Evolutionary conservation across 2,113 vertebrate species (phyloP).

Genomic region (Phalacrocorax brasilianus): DNA sequence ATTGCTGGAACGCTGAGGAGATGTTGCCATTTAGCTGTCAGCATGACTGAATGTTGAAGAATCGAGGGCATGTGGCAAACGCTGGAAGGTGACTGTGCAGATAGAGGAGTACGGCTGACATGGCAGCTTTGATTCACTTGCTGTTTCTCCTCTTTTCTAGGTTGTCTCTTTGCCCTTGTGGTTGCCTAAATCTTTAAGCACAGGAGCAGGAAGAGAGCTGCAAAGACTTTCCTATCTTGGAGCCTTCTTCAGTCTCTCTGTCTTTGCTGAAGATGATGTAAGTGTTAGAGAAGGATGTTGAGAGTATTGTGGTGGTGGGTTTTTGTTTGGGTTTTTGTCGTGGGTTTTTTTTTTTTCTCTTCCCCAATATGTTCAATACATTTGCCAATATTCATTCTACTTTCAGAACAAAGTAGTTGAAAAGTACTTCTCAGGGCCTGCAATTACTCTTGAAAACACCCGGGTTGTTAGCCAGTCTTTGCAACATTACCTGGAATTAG

Average conservation of each 20-base stretch:
- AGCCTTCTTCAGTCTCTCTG: constrained; percentile 93
- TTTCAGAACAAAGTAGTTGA: constrained; percentile 92
- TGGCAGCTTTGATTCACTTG: neutral
- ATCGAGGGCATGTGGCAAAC: neutral
- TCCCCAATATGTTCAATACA: accelerated
- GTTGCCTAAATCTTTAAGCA: constrained; percentile 91
- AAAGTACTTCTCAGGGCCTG: constrained; percentile 98
- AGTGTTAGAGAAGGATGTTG: constrained; percentile 64
- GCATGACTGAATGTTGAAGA: neutral
- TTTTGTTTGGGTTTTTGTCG: neutral
- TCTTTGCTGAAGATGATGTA: constrained; percentile 98
- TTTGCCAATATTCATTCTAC: neutral
- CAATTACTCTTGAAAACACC: constrained; percentile 97
- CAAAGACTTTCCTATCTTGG: constrained; percentile 95
- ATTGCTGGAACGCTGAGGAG: neutral
- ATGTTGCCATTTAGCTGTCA: neutral
- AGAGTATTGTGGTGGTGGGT: neutral
- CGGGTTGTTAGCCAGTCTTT: constrained; percentile 95
- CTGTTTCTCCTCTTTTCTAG: constrained; percentile 57
- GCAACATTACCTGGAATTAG: constrained; percentile 95
- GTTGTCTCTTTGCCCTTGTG: constrained; percentile 89
- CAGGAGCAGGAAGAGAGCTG: constrained; percentile 90
- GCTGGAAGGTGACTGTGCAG: neutral
- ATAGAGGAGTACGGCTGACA: neutral
- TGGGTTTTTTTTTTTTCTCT: neutral